These are phyloP conservation scores for Miichthys miiuy DNA, from an alignment of 2,797 vertebrate genomes.

Conservation along the genomic window DNA sequence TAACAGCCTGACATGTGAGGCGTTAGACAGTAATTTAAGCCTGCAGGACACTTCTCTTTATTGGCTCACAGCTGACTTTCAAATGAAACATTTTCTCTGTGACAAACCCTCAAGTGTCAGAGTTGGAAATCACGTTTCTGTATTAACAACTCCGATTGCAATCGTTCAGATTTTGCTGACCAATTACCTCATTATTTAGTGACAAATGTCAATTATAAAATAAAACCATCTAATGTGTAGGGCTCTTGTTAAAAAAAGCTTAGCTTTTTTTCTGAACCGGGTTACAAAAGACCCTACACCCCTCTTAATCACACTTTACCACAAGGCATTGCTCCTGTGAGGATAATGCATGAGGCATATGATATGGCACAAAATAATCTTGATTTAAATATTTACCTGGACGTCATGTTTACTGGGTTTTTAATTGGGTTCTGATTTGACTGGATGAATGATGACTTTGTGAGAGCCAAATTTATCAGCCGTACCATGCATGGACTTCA, in stretches of 20 bases:
- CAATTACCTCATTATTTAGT: slow-evolving; percentile 73
- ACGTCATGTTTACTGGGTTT: slow-evolving; percentile 49
- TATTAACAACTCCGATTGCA: slow-evolving; percentile 54
- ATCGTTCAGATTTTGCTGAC: slow-evolving; percentile 53
- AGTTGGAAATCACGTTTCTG: slow-evolving; percentile 48
- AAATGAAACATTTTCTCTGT: slow-evolving; percentile 49
- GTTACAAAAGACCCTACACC: slow-evolving; percentile 62
- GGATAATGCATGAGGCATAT: slow-evolving; percentile 75
- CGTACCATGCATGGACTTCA: slow-evolving; percentile 78
- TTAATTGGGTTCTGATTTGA: slow-evolving; percentile 53
- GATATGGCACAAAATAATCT: slow-evolving; percentile 82
- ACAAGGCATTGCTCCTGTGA: slow-evolving; percentile 64
- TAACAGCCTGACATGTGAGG: slow-evolving; percentile 72
- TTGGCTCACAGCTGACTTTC: slow-evolving; percentile 69
- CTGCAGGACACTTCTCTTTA: slow-evolving; percentile 66
- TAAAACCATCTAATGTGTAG: slow-evolving; percentile 62
- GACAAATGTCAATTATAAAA: slow-evolving; percentile 79
- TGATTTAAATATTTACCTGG: slow-evolving; percentile 69
- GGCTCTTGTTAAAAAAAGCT: slow-evolving; percentile 70
- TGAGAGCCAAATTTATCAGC: slow-evolving; percentile 71
- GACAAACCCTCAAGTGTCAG: slow-evolving; percentile 59
- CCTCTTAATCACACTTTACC: slow-evolving; percentile 60
- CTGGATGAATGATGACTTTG: slow-evolving; percentile 58
- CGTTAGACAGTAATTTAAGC: slow-evolving; percentile 69
- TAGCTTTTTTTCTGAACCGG: slow-evolving; percentile 66